Base-by-base conservation (phyloP, 2,113 vertebrate species). In the Notothenia rossii region DNA sequence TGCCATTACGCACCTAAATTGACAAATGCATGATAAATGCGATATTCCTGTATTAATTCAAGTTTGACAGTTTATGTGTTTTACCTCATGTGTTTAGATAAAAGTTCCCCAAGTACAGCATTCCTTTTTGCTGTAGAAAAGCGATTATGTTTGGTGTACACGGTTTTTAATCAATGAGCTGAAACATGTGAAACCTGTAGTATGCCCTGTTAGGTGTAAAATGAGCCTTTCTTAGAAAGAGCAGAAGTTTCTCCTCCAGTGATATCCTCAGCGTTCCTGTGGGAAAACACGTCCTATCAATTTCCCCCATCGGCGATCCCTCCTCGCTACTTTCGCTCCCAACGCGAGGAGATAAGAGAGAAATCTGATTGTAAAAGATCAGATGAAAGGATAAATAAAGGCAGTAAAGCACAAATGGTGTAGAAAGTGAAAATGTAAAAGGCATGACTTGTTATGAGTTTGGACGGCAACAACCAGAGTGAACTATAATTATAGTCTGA, bases 281-380 rank as follows among this genome's bases (percentile, higher is more conserved):
- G 85, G 64, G 85, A 88, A 87, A 90, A 73, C 13, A 10, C 3
- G 3, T 50, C 69, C 15, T 78, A 82, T 91, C 78, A 43, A 13
- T 4, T 45, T 7, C 75, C 18, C 20, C 18, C 56, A 79, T 90
- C 73, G 3, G 48, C 8, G 0, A n/a, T 43, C 54, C 75, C 11
- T 65, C 67, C 56, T 81, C 58, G 7, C 40, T 15, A 46, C 77
- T 75, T 67, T 56, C 55, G 54, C 43, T 58, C 64, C 9, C 9
- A 60, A 59, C 75, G 40, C 45, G 5, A 62, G 59, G 58, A 74
- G 76, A 87, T 87, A 81, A 84, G 63, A 84, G 33, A 9, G 43
- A 72, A 78, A 88, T 84, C 70, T 79, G 84, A 92, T 93, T 67
- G 36, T 40, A 40, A 64, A 10, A 10, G 78, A 72, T 81, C 81